A percentile compares a stretch with the other conserved stretches of the same genome.
These are phyloP conservation scores for Collichthys lucidus DNA, from an alignment of 2,113 vertebrate genomes.

Conservation along the genomic window DNA sequence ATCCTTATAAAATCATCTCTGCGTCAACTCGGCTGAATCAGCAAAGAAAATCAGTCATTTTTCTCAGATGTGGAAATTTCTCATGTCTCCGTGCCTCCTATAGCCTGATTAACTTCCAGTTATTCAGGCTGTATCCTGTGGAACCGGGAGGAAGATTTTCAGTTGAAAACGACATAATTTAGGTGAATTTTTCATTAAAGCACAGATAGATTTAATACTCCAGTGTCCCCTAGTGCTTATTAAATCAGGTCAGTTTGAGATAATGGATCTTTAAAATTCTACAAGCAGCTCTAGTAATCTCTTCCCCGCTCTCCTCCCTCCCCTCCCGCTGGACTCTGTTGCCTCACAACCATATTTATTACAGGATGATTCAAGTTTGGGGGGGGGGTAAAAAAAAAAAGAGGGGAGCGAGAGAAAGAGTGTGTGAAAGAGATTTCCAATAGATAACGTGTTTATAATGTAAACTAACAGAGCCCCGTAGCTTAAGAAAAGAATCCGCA, in stretches of 20 bases:
- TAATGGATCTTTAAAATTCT: conserved; percentile 83
- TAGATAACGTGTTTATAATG: conserved; percentile 73
- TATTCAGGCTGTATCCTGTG: conserved; percentile 31
- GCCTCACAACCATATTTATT: conserved; percentile 67
- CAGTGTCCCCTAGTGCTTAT: conserved; percentile 70
- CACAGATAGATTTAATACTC: conserved; percentile 74
- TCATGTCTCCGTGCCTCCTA: conserved; percentile 29
- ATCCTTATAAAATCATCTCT: conserved; percentile 56
- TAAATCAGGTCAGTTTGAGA: conserved; percentile 80
- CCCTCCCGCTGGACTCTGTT: conserved; percentile 61
- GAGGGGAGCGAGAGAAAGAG: conserved; percentile 45
- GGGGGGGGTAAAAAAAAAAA: background rate
- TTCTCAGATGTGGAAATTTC: conserved; percentile 45
- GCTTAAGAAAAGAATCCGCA: conserved; percentile 36
- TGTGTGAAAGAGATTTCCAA: conserved; percentile 75
- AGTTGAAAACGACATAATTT: conserved; percentile 70
- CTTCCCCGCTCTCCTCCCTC: conserved; percentile 43
- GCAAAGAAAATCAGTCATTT: conserved; percentile 49
- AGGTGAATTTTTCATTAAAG: conserved; percentile 77
- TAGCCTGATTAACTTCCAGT: conserved; percentile 55
- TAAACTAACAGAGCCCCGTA: conserved; percentile 52
- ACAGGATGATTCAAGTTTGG: conserved; percentile 71
- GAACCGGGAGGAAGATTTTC: conserved; percentile 43
- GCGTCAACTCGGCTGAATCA: conserved; percentile 63
- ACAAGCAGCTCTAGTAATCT: conserved; percentile 72